phyloP scores from a whole-genome alignment of 2,113 vertebrate species.

The Myrmophylax atrothorax region DNA sequence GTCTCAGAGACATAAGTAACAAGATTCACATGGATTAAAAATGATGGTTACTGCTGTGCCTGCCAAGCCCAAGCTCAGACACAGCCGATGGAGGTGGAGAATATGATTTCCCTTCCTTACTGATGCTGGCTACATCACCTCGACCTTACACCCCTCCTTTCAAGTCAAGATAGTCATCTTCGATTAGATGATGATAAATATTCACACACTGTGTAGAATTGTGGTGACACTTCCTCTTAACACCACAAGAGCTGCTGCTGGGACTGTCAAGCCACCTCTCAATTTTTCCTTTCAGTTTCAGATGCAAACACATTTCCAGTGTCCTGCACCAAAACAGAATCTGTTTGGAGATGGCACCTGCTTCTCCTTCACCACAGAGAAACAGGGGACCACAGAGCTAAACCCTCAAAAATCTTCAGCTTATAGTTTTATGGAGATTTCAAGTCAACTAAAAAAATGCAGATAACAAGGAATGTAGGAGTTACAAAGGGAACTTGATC shows the following conservation, averaged over 20 bases:
- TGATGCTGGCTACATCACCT: neutral
- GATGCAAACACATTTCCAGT: neutral
- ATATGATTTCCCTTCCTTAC: conserved; percentile 12
- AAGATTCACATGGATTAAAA: conserved; percentile 51
- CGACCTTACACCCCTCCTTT: neutral
- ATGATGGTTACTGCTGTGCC: neutral
- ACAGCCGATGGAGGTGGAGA: neutral
- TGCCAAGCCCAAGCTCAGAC: neutral
- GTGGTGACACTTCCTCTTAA: neutral
- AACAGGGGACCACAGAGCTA: neutral
- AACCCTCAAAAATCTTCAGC: neutral
- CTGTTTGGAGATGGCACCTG: conserved; percentile 15
- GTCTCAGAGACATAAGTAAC: conserved; percentile 20
- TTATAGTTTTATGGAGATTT: neutral
- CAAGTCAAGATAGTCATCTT: conserved; percentile 12
- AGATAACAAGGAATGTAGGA: conserved; percentile 12
- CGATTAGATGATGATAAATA: neutral
- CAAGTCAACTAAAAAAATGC: conserved; percentile 21
- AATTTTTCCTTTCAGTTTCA: neutral
- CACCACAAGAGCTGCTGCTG: conserved; percentile 10
- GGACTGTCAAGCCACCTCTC: conserved; percentile 17
- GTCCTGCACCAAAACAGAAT: neutral
- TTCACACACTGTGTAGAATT: neutral
- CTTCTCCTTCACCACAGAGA: neutral
- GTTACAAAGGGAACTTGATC: neutral